Base-by-base conservation (phyloP, 2,888 invertebrate species). In the Clivina fossor region DNA sequence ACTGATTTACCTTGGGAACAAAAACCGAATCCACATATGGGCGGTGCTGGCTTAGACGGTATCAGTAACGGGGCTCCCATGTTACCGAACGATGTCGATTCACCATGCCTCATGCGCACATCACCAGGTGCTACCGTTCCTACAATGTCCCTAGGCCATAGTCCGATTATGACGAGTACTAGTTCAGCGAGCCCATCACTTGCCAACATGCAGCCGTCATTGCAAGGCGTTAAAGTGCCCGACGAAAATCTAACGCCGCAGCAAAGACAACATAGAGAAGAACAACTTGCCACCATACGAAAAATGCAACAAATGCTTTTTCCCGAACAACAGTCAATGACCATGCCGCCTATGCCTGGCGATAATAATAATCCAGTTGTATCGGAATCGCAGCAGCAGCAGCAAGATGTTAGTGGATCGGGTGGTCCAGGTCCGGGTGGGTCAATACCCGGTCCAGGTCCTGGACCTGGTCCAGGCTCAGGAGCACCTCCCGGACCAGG, bases 201-300 rank as follows among this genome's bases (percentile, higher is more conserved):
- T 58, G 68, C 67, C 57, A 74, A 73, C 65, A 75, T 80, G 64
- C 82, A 82, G 64, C 82, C 82, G 68, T 83, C 83, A 18, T 69
- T 84, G 61, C 83, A 83, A 74, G 84, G 80, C 62, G 90, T 93
- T 40, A 93, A 94, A 81, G 90, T 94, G 68, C 93, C 93, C 64
- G 93, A 93, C 75, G 96, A 96, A 76, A 94, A 95, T 75, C 78
- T 97, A 65, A 97, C 97, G 49, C 95, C 96, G 26, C 93, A 96
- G 71, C 96, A 97, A 72, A 82, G 93, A 51, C 92, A 93, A 60
- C 93, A 94, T 71, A 82, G 97, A 58, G 95, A 95, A 74, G 93
- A 93, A 68, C 91, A 94, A 68, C 77, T 97, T 44, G 95, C 94
- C 3, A 93, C 90, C 58, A 81, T 97, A 60, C 77, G 89, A 60